These are phyloP conservation scores for Remorina albescens DNA, from an alignment of 2,797 vertebrate species.

Conservation along the genomic window DNA sequence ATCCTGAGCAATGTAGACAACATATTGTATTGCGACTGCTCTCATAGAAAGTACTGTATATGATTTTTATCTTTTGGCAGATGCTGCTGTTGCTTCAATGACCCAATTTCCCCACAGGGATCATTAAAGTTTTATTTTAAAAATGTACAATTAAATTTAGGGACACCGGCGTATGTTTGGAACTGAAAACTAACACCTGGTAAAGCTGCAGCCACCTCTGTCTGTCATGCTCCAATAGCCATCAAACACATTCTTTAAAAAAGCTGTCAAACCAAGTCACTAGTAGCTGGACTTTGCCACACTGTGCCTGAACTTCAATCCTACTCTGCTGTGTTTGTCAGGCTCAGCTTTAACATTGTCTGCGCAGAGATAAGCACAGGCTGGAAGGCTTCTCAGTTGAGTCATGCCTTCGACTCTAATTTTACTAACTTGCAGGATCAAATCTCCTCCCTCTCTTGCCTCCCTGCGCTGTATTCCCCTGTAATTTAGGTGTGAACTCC, in stretches of 20 bases:
- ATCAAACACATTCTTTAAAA: conserved; percentile 15
- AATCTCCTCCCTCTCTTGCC: conserved; percentile 26
- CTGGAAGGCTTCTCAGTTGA: conserved; percentile 28
- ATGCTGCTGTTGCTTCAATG: conserved; percentile 35
- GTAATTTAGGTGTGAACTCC: conserved; percentile 66
- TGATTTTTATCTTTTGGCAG: too few relatives aligned
- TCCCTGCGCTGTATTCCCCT: conserved; percentile 27
- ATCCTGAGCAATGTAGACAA: neutral
- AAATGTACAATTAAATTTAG: conserved; percentile 42
- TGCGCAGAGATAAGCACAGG: conserved; percentile 42
- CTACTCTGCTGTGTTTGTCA: conserved; percentile 39
- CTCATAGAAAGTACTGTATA: conserved; percentile 8
- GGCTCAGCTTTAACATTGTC: conserved; percentile 29
- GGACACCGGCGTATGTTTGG: neutral
- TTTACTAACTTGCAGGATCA: conserved; percentile 52
- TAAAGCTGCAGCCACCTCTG: conserved; percentile 32
- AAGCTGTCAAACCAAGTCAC: conserved; percentile 35
- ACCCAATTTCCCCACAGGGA: conserved; percentile 44
- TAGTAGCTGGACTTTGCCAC: conserved; percentile 24
- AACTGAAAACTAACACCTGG: conserved; percentile 37
- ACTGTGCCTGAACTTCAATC: conserved; percentile 24
- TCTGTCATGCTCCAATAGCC: conserved; percentile 1
- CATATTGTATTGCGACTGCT: conserved; percentile 1
- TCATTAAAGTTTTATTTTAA: conserved; percentile 56
- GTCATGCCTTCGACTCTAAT: conserved; percentile 44